Evolutionary conservation across 2,797 vertebrate genomes (phyloP).

Genomic region (Neosilurus hyrtlii): DNA sequence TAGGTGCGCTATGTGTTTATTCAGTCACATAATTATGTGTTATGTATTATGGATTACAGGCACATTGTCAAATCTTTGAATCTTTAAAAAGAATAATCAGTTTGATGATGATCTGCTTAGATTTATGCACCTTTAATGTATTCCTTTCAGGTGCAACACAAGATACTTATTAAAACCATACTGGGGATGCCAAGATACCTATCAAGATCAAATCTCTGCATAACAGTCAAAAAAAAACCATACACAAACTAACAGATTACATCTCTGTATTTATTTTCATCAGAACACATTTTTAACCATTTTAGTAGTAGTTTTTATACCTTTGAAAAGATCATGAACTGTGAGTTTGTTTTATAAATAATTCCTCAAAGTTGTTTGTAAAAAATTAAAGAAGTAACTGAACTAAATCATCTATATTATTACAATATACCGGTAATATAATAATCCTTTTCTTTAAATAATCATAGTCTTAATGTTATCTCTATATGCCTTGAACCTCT

Average conservation of each 20-base stretch:
- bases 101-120: background rate
- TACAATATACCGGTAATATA: slow-evolving; percentile 86
- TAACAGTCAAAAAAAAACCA: slow-evolving; percentile 14
- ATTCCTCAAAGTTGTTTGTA: slow-evolving; percentile 85
- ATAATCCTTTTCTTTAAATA: slow-evolving; percentile 77
- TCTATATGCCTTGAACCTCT: slow-evolving; percentile 79
- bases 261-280: slow-evolving; percentile 86
- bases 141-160: background rate
- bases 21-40: background rate
- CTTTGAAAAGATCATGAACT: slow-evolving; percentile 83
- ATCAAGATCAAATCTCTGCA: background rate
- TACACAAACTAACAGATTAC: slow-evolving; percentile 64
- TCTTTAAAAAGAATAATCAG: background rate
- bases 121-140: background rate
- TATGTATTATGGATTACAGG: background rate
- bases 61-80: background rate
- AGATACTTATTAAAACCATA: background rate
- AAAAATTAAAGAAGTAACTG: slow-evolving; percentile 86
- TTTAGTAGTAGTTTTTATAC: slow-evolving; percentile 81
- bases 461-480: slow-evolving; percentile 80
- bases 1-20: background rate
- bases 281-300: slow-evolving; percentile 81
- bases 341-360: slow-evolving; percentile 87
- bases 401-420: slow-evolving; percentile 87
- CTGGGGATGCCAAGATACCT: background rate